A percentile compares a stretch with the other conserved stretches of the same genome.
phyloP scores from a whole-genome alignment of 1,140 invertebrate species.

The Plectrocnemia conspersa region DNA sequence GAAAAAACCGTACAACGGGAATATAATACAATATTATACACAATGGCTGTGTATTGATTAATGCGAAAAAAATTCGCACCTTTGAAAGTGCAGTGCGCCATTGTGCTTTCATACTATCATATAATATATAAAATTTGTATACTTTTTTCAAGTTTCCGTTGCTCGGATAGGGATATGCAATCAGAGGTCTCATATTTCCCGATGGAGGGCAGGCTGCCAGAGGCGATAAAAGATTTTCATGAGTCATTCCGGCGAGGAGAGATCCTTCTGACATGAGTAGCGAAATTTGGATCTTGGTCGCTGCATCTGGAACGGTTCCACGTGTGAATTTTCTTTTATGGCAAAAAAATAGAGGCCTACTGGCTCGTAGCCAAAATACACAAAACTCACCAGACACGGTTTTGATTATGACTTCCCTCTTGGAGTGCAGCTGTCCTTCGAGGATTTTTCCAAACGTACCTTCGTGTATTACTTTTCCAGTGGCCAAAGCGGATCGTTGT shows the following conservation, averaged over 20 bases:
- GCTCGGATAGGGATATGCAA: conserved; percentile 74
- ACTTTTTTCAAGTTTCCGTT: conserved; percentile 88
- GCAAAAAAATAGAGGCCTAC: neutral
- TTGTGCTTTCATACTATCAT: too few species aligned
- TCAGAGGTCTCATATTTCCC: conserved; percentile 54
- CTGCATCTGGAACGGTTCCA: conserved; percentile 60
- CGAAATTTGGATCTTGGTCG: conserved; percentile 75
- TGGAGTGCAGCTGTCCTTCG: conserved; percentile 64
- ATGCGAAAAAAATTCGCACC: conserved; percentile 18
- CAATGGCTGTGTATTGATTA: conserved; percentile 10
- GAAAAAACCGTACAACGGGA: conserved; percentile 2
- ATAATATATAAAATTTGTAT: too few species aligned
- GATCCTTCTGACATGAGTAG: conserved; percentile 79
- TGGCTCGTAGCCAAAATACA: neutral
- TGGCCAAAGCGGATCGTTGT: conserved; percentile 58
- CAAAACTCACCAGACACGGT: conserved; percentile 66
- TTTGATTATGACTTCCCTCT: conserved; percentile 79
- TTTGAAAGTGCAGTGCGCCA: too few species aligned
- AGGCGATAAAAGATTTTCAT: conserved; percentile 77
- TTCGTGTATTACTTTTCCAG: conserved; percentile 63
- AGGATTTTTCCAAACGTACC: conserved; percentile 82
- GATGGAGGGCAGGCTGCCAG: conserved; percentile 63
- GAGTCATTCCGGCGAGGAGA: conserved; percentile 73
- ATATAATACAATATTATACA: conserved; percentile 15
- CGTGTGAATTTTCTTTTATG: neutral